Base-by-base conservation (phyloP, 2,888 invertebrate species). In the Platycheirus albimanus region DNA sequence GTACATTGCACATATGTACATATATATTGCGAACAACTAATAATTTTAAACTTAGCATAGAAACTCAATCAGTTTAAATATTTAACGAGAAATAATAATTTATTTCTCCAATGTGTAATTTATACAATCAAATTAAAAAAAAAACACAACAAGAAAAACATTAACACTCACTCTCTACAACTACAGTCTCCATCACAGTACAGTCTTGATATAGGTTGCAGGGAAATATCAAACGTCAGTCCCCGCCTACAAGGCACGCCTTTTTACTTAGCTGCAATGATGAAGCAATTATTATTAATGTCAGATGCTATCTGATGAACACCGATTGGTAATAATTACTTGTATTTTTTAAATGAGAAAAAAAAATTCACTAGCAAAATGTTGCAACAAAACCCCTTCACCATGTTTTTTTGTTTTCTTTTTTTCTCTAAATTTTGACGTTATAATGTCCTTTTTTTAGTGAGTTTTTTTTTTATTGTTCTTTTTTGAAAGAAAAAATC, bases 211-310 rank as follows among this genome's bases (percentile, higher is more conserved):
- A 24, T 20, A 61, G 51, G 51, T 15, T 38, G 43, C 36, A 24
- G 33, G 19, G 24, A 67, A 56, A 58, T 69, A 77, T 78, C 67
- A 72, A 78, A 67, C 78, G 67, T 56, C 74, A 63, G 61, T 47
- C 47, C n/a, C 41, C 20, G 76, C 54, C 43, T 66, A 72, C 78
- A 43, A 56, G 78, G 72, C 78, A 83, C 78, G 83, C 78, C 78
- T 78, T 78, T 52, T 72, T 64, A 83, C 78, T 78, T 74, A 72
- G 78, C 51, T 51, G 17, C 78, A 69, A 74, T 78, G 78, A 83
- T 83, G 83, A 78, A 78, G 83, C 78, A 78, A 83, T 83, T 67
- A 70, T 70, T 79, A 83, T 77, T 83, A 69, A 69, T 72, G 69
- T 83, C 69, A 83, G 83, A 78, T 69, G 17, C 41, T 77, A 78